Conservation (phyloP, 2,888 invertebrate genomes). For the Tholera decimalis region DNA sequence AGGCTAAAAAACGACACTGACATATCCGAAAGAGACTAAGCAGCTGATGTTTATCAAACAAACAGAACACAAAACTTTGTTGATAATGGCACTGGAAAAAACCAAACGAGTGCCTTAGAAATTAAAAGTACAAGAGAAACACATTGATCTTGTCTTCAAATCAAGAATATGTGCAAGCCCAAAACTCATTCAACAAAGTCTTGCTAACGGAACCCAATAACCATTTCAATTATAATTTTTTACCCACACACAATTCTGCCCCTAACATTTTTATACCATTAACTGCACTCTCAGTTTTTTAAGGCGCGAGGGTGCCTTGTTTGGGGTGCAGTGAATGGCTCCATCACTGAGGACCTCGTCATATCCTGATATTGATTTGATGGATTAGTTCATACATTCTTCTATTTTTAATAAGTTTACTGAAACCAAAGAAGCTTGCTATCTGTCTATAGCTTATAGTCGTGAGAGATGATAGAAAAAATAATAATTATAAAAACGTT, state of each 20-base stretch:
- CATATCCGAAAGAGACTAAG: no score
- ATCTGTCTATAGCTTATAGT: background rate
- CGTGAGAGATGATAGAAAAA: no score
- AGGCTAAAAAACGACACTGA: no score
- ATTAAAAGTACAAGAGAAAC: background rate
- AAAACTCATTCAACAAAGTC: background rate
- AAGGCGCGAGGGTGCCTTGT: conserved; percentile 61
- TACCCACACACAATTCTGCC: conserved; percentile 21
- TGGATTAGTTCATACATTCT: conserved; percentile 57
- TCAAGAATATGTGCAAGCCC: background rate
- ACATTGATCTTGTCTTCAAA: background rate
- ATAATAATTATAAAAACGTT: no score
- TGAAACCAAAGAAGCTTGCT: background rate
- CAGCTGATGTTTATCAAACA: no score
- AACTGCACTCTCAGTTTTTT: conserved; percentile 56
- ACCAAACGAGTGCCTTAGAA: background rate
- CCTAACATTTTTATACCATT: conserved; percentile 56
- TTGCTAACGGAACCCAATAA: conserved; percentile 46
- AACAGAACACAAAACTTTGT: background rate
- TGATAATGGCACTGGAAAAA: background rate
- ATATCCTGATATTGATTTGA: conserved; percentile 67
- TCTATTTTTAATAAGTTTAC: conserved; percentile 4
- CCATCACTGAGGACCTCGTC: conserved; percentile 63
- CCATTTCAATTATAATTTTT: conserved; percentile 16
- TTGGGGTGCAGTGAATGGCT: conserved; percentile 70